phyloP scores from a whole-genome alignment of 2,888 invertebrate genomes.

The Nemurella pictetii region DNA sequence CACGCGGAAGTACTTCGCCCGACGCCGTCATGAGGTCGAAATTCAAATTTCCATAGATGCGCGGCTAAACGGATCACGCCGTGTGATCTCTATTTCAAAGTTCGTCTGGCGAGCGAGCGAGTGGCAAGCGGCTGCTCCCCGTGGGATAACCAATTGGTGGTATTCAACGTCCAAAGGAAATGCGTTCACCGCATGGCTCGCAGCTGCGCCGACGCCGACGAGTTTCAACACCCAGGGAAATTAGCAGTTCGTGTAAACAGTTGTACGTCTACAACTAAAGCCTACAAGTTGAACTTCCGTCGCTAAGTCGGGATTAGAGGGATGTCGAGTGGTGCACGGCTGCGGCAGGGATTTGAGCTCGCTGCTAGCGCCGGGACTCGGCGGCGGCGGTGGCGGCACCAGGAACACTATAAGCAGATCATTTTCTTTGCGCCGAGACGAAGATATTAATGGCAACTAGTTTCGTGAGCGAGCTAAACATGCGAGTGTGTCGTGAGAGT shows the following conservation, averaged over 20 bases:
- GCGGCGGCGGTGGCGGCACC: not conserved
- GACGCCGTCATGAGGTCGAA: not conserved
- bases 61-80: not conserved
- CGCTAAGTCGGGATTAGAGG: conserved; percentile 30
- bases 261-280: conserved; percentile 15
- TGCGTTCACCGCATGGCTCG: not conserved
- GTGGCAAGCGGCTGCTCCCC: not conserved
- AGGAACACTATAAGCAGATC: not conserved
- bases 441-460: not conserved
- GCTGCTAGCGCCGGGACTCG: not conserved
- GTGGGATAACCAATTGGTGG: conserved; percentile 1
- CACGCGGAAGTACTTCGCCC: not conserved
- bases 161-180: conserved; percentile 25
- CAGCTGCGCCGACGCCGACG: not conserved
- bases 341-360: conserved; percentile 6
- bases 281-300: conserved; percentile 20
- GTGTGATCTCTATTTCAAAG: not conserved
- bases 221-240: conserved; percentile 14
- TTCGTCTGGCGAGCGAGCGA: not conserved
- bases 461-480: not conserved
- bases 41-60: not conserved
- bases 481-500: not conserved
- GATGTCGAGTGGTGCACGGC: conserved; percentile 19
- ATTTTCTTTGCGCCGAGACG: not conserved
- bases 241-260: conserved; percentile 29